These are phyloP conservation scores for Pluvianellus socialis DNA, from an alignment of 2,113 vertebrate genomes.

Conservation along the genomic window DNA sequence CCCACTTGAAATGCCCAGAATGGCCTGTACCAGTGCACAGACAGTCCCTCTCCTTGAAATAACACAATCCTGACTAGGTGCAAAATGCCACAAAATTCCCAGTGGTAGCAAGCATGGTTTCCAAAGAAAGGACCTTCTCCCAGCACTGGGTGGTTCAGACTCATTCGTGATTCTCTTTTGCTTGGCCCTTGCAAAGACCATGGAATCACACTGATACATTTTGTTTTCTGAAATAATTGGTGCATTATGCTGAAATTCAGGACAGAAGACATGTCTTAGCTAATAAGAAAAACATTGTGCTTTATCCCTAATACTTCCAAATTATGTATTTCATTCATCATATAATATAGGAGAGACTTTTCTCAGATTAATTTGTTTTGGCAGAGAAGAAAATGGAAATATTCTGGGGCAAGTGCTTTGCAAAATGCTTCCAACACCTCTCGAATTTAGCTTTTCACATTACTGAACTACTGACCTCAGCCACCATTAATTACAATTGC, in stretches of 20 bases:
- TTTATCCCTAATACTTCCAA: neutral
- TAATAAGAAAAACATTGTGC: neutral
- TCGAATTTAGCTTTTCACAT: neutral
- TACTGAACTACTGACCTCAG: neutral
- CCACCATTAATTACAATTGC: neutral
- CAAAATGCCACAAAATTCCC: neutral
- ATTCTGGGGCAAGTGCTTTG: neutral
- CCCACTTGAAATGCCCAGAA: neutral
- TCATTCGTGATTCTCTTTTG: fast-evolving
- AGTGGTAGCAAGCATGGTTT: neutral
- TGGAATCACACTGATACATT: neutral
- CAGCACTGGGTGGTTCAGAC: neutral
- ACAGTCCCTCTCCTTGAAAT: neutral
- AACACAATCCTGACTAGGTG: neutral
- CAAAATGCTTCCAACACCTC: neutral
- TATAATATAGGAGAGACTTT: neutral
- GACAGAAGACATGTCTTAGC: neutral
- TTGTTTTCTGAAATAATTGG: neutral
- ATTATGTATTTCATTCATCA: neutral
- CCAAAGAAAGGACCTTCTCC: neutral
- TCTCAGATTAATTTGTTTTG: neutral
- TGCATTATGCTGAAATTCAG: neutral
- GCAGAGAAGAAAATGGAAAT: neutral
- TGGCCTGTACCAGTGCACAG: neutral
- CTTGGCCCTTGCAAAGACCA: neutral